Base-by-base conservation (phyloP, 92 coral and sea anemone species). In the Metridium senile region DNA sequence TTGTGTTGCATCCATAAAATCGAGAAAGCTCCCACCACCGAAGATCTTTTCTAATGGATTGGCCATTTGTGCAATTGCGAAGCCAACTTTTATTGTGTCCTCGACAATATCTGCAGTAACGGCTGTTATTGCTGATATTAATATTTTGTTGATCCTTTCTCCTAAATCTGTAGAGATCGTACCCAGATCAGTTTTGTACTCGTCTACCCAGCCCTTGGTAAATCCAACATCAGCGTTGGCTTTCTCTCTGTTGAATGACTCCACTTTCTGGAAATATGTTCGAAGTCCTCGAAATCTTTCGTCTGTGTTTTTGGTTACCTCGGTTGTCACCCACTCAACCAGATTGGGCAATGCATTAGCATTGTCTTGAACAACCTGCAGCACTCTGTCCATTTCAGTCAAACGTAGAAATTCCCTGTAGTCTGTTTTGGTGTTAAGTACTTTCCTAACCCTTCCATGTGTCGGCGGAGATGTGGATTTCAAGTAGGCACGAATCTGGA, bases 381-480 rank as follows among this genome's bases (percentile, higher is more conserved):
- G 76, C 0, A 74, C 66, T 66, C 81, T 74, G 20, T 82, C 62
- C 81, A 74, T 82, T 39, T 74, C 86, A 11, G 59, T 74, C 20
- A 75, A 45, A 0, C 54, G 23, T 21, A 74, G 22, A 33, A 82
- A 74, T 21, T 73, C 22, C 34, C 59, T 63, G 30, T 82, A 82
- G 43, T 82, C 86, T 20, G 74, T 82, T 9, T 74, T 67, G 9
- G 86, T 82, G 31, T 82, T 82, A 10, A 82, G 86, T 0, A 74
- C 29, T 65, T 66, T 74, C 21, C 27, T 39, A 23, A 66, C 51
- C 11, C 53, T 20, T 22, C 86, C 76, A n/a, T 30, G 32, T 0
- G 34, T 57, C 1, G 63, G 75, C 26, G 81, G 62, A 11, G 9
- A 27, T 39, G 30, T n/a, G 9, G 81, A 54, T 30, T 66, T 33